These are phyloP conservation scores for Microctenopoma steveboyesi DNA, from an alignment of 2,797 vertebrate species.

Conservation along the genomic window DNA sequence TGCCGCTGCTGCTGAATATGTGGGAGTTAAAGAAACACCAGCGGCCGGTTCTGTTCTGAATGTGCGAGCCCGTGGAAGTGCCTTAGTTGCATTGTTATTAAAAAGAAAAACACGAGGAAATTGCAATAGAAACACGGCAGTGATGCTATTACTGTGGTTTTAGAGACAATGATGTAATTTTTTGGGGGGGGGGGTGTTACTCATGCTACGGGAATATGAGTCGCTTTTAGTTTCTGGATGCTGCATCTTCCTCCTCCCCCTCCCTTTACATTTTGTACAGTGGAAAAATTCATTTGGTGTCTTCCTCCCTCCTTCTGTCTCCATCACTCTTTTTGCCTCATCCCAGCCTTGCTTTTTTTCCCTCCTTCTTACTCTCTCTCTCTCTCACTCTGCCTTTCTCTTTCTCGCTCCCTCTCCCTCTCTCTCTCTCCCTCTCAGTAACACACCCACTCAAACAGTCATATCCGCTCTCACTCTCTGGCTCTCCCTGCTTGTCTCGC, in stretches of 20 bases:
- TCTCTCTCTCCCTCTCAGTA: conserved; percentile 64
- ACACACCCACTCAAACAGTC: conserved; percentile 82
- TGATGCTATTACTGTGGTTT: conserved; percentile 27
- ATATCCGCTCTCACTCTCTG: conserved; percentile 81
- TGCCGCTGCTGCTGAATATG: conserved; percentile 27
- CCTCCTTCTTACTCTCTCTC: conserved; percentile 31
- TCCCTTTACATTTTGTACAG: conserved; percentile 47
- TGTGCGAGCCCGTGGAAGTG: conserved; percentile 3
- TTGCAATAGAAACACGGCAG: neutral
- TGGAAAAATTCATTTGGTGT: conserved; percentile 69
- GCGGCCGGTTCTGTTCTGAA: conserved; percentile 15
- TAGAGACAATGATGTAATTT: conserved; percentile 6
- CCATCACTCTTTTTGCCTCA: conserved; percentile 52
- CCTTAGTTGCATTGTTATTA: neutral
- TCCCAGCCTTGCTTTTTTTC: conserved; percentile 31
- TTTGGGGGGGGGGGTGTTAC: neutral
- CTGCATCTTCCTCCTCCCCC: conserved; percentile 22
- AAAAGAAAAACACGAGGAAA: neutral
- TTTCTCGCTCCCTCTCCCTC: conserved; percentile 51
- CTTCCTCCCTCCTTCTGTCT: conserved; percentile 54
- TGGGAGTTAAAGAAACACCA: conserved; percentile 35
- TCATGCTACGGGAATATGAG: conserved; percentile 13
- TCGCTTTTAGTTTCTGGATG: conserved; percentile 32
- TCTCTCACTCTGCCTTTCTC: conserved; percentile 41
- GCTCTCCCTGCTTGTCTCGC: conserved; percentile 80